phyloP scores from a whole-genome alignment of 2,888 invertebrate genomes.

The Leucophora obtusa region DNA sequence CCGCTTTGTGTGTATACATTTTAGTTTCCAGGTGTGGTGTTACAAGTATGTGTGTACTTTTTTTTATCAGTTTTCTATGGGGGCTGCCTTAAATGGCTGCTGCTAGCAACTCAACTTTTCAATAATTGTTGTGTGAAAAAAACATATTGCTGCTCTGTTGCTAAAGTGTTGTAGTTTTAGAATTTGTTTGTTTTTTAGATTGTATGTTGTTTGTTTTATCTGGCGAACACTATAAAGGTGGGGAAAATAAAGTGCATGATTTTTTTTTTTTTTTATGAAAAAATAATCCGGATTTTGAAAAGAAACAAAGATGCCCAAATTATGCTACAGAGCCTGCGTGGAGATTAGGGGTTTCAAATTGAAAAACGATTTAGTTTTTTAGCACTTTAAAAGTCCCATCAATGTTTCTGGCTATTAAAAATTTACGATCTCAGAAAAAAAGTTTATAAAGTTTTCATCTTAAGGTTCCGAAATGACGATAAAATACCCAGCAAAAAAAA shows the following conservation, averaged over 20 bases:
- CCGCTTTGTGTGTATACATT: slow-evolving; percentile 23
- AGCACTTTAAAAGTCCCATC: too few relatives aligned
- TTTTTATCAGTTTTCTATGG: not conserved
- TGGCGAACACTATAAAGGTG: not conserved
- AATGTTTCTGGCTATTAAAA: too few relatives aligned
- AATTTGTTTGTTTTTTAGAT: slow-evolving; percentile 5
- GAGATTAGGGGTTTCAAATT: too few relatives aligned
- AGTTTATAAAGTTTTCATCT: too few relatives aligned
- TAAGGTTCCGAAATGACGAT: too few relatives aligned
- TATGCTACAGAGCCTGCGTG: too few relatives aligned
- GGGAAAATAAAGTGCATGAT: not conserved
- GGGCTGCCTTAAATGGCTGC: slow-evolving; percentile 47
- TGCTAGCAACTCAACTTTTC: slow-evolving; percentile 46
- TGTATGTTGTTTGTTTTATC: not conserved
- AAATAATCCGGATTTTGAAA: not conserved
- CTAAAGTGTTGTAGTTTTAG: not conserved
- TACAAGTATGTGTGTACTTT: slow-evolving; percentile 2
- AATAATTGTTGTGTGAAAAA: slow-evolving; percentile 30
- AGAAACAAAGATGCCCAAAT: too few relatives aligned
- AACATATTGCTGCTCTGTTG: not conserved
- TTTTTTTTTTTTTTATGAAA: not conserved
- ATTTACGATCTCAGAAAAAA: too few relatives aligned
- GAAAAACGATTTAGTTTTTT: too few relatives aligned
- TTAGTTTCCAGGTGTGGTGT: not conserved
- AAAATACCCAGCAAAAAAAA: too few relatives aligned